A percentile compares a stretch with the other conserved stretches of the same genome.
phyloP scores from a whole-genome alignment of 2,113 vertebrate genomes.

The Coturnix japonica region DNA sequence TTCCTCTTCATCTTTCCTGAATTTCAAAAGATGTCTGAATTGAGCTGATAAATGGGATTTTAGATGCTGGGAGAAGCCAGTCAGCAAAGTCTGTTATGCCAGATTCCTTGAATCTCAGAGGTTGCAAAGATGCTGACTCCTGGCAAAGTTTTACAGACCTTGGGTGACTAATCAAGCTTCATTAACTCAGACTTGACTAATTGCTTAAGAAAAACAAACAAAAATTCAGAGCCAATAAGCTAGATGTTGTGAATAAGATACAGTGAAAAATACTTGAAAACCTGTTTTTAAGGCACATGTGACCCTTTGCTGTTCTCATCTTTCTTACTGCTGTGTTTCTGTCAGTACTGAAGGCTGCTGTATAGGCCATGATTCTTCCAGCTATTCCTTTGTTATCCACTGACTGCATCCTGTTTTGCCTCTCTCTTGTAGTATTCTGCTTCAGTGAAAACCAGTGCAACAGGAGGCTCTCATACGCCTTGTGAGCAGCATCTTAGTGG shows the following conservation, averaged over 20 bases:
- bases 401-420: not conserved
- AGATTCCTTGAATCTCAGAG: conserved; percentile 7
- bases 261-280: not conserved
- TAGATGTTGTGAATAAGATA: not conserved
- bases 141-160: conserved; percentile 47
- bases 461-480: not conserved
- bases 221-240: conserved; percentile 10
- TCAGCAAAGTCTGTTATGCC: not conserved
- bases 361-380: not conserved
- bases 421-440: not conserved
- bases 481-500: not conserved
- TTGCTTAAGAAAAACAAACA: conserved; percentile 59
- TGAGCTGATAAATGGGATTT: conserved; percentile 55
- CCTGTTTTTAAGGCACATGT: not conserved
- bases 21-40: conserved; percentile 22
- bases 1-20: conserved; percentile 42
- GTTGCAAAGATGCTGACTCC: conserved; percentile 53
- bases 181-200: conserved; percentile 63
- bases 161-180: conserved; percentile 58
- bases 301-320: not conserved
- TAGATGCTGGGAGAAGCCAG: conserved; percentile 15
- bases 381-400: not conserved
- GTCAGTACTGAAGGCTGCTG: not conserved
- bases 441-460: not conserved
- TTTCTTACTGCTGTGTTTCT: not conserved